Base-by-base conservation (phyloP, 1,140 invertebrate species). In the Euschistus heros region DNA sequence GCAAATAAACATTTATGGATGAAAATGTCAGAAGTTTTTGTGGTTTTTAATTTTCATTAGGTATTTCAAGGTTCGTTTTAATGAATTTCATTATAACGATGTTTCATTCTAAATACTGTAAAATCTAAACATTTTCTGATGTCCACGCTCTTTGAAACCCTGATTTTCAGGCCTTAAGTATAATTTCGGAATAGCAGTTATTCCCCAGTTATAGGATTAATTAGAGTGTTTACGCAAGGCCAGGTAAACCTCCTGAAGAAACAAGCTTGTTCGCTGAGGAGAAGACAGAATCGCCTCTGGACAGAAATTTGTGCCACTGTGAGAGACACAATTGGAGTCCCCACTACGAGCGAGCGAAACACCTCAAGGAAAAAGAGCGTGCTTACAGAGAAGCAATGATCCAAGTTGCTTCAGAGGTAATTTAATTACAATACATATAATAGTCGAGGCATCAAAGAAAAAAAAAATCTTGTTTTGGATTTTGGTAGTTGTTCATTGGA, bases 341-440 rank as follows among this genome's bases (percentile, higher is more conserved):
- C 0, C 66, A 67, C 44, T 64, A 64, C 37, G 30, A 47, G n/a
- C 55, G 66, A 22, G 66, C 66, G 0, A 62, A 44, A 10, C 62
- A 64, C 30, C 42, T 68, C 24, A 65, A 63, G 20, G 30, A 61
- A 10, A 68, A 68, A 20, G 67, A 68, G 52, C 22, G 55, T 13
- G 67, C 59, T 17, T 68, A 46, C 59, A 26, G 67, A 26, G 67
- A 68, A 61, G 67, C 67, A 22, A 68, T 68, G 67, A 26, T 68
- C 13, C 42, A 60, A 6, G 55, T 65, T 4, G 67, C 67, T 6
- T 20, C 33, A 17, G 30, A 68, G 50, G 67, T 68, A 64, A 30
- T 20, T 8, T 14, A n/a, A 22, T 57, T 4, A 24, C 15, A 22
- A 24, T 59, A 22, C 27, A 17, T 26, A 7, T 27, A 14, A 22